A percentile compares a stretch with the other conserved stretches of the same genome.
Evolutionary conservation across 2,113 vertebrate genomes (phyloP).

Genomic region (Pollachius pollachius): DNA sequence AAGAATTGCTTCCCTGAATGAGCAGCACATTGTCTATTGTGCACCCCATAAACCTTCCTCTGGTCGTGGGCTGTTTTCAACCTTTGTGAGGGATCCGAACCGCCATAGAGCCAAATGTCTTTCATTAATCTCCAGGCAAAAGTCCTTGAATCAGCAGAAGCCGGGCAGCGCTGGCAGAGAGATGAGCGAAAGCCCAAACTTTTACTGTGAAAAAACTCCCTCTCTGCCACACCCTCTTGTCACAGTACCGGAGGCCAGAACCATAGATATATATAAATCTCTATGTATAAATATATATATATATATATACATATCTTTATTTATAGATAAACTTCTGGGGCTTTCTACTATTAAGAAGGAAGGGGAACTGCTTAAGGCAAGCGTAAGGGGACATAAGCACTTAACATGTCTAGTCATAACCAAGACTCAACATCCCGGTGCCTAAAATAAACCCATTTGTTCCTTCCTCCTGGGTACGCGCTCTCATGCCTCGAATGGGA

Average conservation of each 20-base stretch:
- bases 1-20: conserved; percentile 42
- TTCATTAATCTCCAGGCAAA: conserved; percentile 70
- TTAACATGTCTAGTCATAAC: conserved; percentile 71
- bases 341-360: conserved; percentile 57
- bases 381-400: conserved; percentile 69
- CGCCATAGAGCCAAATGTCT: conserved; percentile 60
- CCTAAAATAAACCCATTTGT: conserved; percentile 76
- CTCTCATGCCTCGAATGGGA: conserved; percentile 63
- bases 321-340: conserved; percentile 13
- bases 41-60: conserved; percentile 48
- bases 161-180: conserved; percentile 43
- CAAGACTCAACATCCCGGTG: conserved; percentile 66
- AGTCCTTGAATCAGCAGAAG: conserved; percentile 67
- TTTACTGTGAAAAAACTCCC: conserved; percentile 25
- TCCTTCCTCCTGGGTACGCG: conserved; percentile 63
- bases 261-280: no score
- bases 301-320: no score
- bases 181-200: conserved; percentile 46
- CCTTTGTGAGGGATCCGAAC: conserved; percentile 60
- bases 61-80: conserved; percentile 62
- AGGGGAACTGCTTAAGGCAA: conserved; percentile 58
- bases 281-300: no score
- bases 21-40: conserved; percentile 33
- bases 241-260: conserved; percentile 14
- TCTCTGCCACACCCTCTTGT: conserved; percentile 24